Base-by-base conservation (phyloP, 2,888 invertebrate species). In the Timandra comae region DNA sequence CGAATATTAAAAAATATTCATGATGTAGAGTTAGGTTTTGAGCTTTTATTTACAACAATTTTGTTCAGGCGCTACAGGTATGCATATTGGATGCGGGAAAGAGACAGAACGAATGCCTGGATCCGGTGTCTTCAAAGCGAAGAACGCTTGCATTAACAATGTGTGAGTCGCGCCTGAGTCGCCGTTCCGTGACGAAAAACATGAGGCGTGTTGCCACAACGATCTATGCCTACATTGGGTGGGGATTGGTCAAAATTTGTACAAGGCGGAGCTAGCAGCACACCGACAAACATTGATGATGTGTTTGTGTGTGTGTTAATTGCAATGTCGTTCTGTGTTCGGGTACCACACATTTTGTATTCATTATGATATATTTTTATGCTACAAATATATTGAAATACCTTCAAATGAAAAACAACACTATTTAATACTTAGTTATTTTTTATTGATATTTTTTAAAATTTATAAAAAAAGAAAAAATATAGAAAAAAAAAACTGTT, bases 161-260 rank as follows among this genome's bases (percentile, higher is more conserved):
- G 84, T 84, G 84, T 81, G 84, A 81, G 84, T 82, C 82, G 85
- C 85, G 85, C 85, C 81, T 72, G 85, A 84, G 85, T 84, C 76
- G 85, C 61, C 64, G 75, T 74, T 77, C 77, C 81, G 75, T 84
- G 78, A 81, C 82, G 79, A 81, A 81, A 75, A 81, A 76, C 70
- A 72, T 62, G 73, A 85, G 85, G 85, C 84, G 85, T 84, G 81
- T 71, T 78, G 73, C 73, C 69, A 73, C 65, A 59, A 63, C 81
- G 84, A 84, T 84, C 85, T 85, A 77, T 77, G 75, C 75, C 72
- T 66, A 65, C 71, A 52, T 45, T 59, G 63, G 51, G 41, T 61
- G 45, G 49, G 47, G 71, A 84, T 85, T 85, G 85, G 85, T 69
- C 68, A 64, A 75, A 78, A 66, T 77, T 73, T 63, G 64, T 76